A percentile compares a stretch with the other conserved stretches of the same genome.
Conservation (phyloP, 2,888 invertebrate genomes). For the Unio delphinus region DNA sequence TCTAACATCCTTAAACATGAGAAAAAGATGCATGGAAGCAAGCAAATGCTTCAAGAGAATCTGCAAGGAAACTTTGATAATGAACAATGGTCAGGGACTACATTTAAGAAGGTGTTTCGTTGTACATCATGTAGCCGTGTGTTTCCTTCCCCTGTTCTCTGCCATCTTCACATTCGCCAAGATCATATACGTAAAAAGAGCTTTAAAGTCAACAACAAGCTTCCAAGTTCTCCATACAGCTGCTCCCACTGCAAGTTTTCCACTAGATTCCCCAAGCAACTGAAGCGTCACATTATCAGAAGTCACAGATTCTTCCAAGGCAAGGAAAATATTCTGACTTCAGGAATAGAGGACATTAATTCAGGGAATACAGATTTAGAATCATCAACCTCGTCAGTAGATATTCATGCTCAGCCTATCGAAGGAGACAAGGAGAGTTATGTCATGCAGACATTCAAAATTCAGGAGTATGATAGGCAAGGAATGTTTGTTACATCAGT, state of each 20-base stretch:
- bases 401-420: slow-evolving; percentile 37
- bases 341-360: slow-evolving; percentile 29
- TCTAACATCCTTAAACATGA: slow-evolving; percentile 94
- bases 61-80: slow-evolving; percentile 26
- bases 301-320: slow-evolving; percentile 26
- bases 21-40: slow-evolving; percentile 75
- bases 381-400: slow-evolving; percentile 17
- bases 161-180: slow-evolving; percentile 61
- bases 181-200: slow-evolving; percentile 58
- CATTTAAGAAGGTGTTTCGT: slow-evolving; percentile 51
- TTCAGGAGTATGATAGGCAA: slow-evolving; percentile 47
- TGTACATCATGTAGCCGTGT: slow-evolving; percentile 64
- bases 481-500: slow-evolving; percentile 78
- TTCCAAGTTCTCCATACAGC: slow-evolving; percentile 40
- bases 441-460: slow-evolving; percentile 90
- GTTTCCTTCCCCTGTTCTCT: slow-evolving; percentile 58
- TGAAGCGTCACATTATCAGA: slow-evolving; percentile 50
- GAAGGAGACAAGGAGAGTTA: slow-evolving; percentile 62
- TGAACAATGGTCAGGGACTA: slow-evolving; percentile 6
- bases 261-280: slow-evolving; percentile 54
- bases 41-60: slow-evolving; percentile 46
- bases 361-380: slow-evolving; percentile 37
- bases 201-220: slow-evolving; percentile 43
- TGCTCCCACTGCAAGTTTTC: slow-evolving; percentile 57
- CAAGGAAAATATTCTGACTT: slow-evolving; percentile 8